Base-by-base conservation (phyloP, 2,888 invertebrate genomes). In the Cheilosia grossa region DNA sequence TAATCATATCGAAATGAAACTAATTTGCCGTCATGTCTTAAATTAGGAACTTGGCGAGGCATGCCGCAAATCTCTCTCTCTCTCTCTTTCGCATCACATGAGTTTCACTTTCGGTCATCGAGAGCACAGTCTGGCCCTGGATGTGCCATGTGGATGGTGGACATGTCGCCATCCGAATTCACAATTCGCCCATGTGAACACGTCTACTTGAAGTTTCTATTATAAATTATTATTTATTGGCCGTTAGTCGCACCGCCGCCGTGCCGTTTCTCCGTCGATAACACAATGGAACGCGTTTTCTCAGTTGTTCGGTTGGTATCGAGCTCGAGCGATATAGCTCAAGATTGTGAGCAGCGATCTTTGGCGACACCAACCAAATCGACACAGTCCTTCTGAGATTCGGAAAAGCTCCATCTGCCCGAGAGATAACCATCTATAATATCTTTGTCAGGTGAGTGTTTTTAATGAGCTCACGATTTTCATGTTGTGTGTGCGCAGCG, bases 391-490 rank as follows among this genome's bases (percentile, higher is more conserved):
- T 40, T 33, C 56, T 74, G 63, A 59, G 58, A 73, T 53, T 74
- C 74, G 30, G 70, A 83, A 37, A 74, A 80, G 85, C 85, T 85
- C 75, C 75, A 81, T 81, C 81, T 85, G 72, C 72, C 72, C 81
- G 61, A 81, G 66, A 81, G 85, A 85, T 85, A 81, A 72, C 61
- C 75, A 85, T 85, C 83, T 58, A 85, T 85, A 85, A 80, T 75
- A 85, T 85, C 83, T 85, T 80, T 85, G 83, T 85, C 83, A 82
- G 66, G 77, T 72, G 82, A 82, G 72, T 82, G 77, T 27, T 82
- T 82, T 77, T 82, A 82, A 82, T 82, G 82, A 82, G 82, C 82
- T 77, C 82, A 82, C 82, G 82, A 82, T 66, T 82, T 77, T 82
- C 82, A 77, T 82, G 82, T 79, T 72, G 42, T 70, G 69, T 70